These are phyloP conservation scores for Galago senegalensis DNA, from an alignment of 2,797 vertebrate species.

Conservation along the genomic window DNA sequence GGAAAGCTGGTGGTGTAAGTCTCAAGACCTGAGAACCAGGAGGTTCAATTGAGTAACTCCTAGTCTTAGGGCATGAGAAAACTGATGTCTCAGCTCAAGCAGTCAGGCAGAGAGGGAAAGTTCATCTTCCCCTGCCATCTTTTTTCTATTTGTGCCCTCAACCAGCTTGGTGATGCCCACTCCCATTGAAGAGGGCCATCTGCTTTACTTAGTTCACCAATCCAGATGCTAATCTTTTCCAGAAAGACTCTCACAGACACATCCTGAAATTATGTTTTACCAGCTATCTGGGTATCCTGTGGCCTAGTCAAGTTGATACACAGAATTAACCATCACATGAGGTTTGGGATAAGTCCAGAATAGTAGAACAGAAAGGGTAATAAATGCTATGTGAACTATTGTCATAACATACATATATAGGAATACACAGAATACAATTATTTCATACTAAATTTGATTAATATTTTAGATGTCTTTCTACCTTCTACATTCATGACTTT, in stretches of 20 bases:
- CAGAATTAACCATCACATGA: neutral
- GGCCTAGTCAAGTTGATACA: neutral
- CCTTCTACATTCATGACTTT: neutral
- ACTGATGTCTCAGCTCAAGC: neutral
- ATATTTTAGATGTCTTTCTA: neutral
- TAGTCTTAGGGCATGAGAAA: neutral
- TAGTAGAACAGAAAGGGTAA: neutral
- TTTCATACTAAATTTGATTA: neutral
- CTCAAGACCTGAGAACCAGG: neutral
- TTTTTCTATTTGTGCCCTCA: neutral
- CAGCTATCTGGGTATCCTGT: neutral
- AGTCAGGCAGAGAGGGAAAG: neutral
- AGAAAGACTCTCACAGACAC: neutral
- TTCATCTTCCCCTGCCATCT: neutral
- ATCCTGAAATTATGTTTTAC: neutral
- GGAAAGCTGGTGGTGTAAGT: neutral
- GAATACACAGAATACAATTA: neutral
- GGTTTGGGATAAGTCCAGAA: neutral
- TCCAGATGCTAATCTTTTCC: neutral
- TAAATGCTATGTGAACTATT: neutral
- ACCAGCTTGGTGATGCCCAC: no score
- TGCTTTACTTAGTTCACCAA: neutral
- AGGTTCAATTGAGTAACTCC: accelerated
- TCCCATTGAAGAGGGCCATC: neutral
- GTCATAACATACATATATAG: neutral